phyloP scores from a whole-genome alignment of 2,888 invertebrate genomes.

The Sialis lutaria region DNA sequence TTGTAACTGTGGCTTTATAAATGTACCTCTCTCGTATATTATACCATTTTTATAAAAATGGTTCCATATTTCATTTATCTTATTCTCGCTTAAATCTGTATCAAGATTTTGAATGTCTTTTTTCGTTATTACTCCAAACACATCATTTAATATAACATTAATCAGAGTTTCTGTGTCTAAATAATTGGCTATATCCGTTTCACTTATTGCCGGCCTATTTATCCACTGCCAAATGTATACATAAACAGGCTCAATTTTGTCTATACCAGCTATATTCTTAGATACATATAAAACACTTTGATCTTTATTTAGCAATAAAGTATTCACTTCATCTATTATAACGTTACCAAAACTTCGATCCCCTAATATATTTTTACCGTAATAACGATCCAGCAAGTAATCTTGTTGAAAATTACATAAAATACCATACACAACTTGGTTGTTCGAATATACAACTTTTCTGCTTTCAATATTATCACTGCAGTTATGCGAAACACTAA shows the following conservation, averaged over 20 bases:
- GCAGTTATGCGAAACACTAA: constrained; percentile 17
- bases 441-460: constrained; percentile 12
- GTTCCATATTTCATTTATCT: constrained; percentile 8
- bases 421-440: constrained; percentile 19
- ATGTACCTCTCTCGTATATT: constrained; percentile 1
- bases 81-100: constrained; percentile 5
- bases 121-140: constrained; percentile 10
- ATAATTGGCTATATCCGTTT: constrained; percentile 8
- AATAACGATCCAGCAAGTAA: constrained; percentile 18
- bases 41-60: constrained; percentile 7
- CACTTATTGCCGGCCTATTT: constrained; percentile 6
- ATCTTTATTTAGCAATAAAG: constrained; percentile 24
- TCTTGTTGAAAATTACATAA: constrained; percentile 19
- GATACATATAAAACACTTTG: constrained; percentile 22
- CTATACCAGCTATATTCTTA: constrained; percentile 19
- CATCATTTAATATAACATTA: constrained; percentile 10
- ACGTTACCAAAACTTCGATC: constrained; percentile 15
- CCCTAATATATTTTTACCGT: constrained; percentile 16
- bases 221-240: constrained; percentile 17
- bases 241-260: constrained; percentile 19
- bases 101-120: constrained; percentile 10
- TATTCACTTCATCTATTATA: constrained; percentile 25
- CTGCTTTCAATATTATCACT: constrained; percentile 11
- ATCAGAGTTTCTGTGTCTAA: constrained; percentile 5
- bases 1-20: constrained; percentile 6